Conservation (phyloP, 2,113 vertebrate genomes). For the Hyla sarda region DNA sequence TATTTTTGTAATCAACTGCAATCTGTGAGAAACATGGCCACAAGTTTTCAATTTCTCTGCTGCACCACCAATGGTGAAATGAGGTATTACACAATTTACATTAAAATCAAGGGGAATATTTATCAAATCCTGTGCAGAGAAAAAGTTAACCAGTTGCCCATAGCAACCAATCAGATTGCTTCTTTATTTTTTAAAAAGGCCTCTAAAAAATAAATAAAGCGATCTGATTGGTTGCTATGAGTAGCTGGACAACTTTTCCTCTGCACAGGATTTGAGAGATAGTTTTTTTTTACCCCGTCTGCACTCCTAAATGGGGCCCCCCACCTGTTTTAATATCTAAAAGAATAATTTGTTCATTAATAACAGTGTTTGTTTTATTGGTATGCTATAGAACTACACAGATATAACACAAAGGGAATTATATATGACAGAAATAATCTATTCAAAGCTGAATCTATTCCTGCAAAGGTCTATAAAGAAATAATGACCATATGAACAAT, state of each 20-base stretch:
- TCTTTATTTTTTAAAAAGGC: no score
- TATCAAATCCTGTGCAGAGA: no score
- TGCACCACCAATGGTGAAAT: not conserved
- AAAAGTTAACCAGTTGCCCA: no score
- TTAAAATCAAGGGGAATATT: not conserved
- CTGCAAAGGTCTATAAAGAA: not conserved
- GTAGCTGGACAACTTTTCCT: no score
- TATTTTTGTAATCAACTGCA: not conserved
- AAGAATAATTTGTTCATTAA: not conserved
- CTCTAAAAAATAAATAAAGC: no score
- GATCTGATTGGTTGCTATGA: no score
- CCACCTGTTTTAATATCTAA: no score
- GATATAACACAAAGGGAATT: not conserved
- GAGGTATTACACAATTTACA: not conserved
- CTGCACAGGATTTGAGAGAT: no score
- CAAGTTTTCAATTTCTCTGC: not conserved
- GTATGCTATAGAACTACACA: not conserved
- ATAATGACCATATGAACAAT: constrained; percentile 3
- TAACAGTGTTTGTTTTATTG: not conserved
- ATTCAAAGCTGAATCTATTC: not conserved
- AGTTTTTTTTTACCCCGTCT: no score
- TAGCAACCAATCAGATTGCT: no score
- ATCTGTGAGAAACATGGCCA: not conserved
- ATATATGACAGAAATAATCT: not conserved
- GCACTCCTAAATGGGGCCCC: no score